A percentile compares a stretch with the other conserved stretches of the same genome.
phyloP scores from a whole-genome alignment of 2,797 vertebrate genomes.

The Sandelia bainsii region DNA sequence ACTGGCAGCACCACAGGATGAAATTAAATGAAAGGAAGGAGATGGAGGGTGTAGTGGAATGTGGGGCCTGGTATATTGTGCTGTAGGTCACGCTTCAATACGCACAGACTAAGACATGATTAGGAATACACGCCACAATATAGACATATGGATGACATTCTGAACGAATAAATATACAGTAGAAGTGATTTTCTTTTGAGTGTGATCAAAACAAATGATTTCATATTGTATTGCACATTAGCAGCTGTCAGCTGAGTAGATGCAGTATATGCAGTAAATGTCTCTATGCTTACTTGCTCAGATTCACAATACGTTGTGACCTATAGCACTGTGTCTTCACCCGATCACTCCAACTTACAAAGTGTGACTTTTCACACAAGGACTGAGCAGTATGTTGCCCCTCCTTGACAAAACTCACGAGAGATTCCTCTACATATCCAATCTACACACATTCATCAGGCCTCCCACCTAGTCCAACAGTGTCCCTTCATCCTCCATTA shows the following conservation, averaged over 20 bases:
- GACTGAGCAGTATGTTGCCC: conserved; percentile 39
- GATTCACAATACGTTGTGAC: conserved; percentile 26
- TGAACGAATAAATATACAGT: conserved; percentile 7
- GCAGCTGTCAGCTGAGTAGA: conserved; percentile 19
- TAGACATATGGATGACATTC: conserved; percentile 14
- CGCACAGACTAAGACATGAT: conserved; percentile 50
- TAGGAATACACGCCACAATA: conserved; percentile 21
- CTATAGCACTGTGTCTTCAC: conserved; percentile 15
- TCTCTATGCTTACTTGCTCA: conserved; percentile 12
- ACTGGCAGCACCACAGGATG: conserved; percentile 63
- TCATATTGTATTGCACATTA: conserved; percentile 15
- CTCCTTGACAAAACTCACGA: conserved; percentile 58
- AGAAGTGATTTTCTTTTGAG: conserved; percentile 1
- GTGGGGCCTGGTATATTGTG: conserved; percentile 36
- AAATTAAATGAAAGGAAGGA: conserved; percentile 59
- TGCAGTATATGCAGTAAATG: not conserved
- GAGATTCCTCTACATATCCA: conserved; percentile 55
- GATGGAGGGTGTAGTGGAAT: conserved; percentile 34
- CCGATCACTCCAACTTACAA: conserved; percentile 39
- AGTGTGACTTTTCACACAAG: conserved; percentile 59
- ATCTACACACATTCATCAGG: conserved; percentile 62
- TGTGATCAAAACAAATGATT: conserved; percentile 2
- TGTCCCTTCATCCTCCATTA: conserved; percentile 79
- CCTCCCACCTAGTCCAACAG: conserved; percentile 67
- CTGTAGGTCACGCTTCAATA: conserved; percentile 50